Percentiles rank a stretch among this genome's conserved stretches.
These are phyloP conservation scores for Sebastes glaucus DNA, from an alignment of 2,797 vertebrate species.

Conservation along the genomic window DNA sequence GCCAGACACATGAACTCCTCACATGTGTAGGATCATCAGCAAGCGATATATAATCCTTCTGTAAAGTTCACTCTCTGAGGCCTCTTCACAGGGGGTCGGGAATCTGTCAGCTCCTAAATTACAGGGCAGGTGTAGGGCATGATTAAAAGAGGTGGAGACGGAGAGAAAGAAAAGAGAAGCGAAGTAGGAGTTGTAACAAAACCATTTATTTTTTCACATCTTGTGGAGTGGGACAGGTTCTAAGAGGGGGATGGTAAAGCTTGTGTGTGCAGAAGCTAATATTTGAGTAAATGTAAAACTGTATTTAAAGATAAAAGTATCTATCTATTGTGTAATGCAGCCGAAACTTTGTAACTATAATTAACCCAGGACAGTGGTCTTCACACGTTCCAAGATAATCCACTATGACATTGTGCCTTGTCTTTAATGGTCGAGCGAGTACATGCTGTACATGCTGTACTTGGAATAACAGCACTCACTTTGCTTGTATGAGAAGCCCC, in stretches of 20 bases:
- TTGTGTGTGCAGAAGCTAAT: background rate
- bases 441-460: background rate
- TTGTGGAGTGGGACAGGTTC: background rate
- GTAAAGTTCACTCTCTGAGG: background rate
- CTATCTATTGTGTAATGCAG: background rate
- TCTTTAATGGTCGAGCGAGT: background rate
- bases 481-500: background rate
- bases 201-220: background rate
- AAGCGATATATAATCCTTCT: background rate
- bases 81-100: conserved; percentile 26
- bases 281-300: background rate
- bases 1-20: background rate
- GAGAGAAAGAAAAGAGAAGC: background rate
- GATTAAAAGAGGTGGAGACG: conserved; percentile 5
- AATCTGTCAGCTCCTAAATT: conserved; percentile 51
- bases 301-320: background rate
- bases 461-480: background rate
- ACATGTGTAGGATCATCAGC: background rate
- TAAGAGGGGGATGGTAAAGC: background rate
- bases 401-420: background rate
- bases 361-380: background rate
- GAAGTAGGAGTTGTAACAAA: background rate
- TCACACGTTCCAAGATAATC: background rate
- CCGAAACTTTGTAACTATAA: background rate
- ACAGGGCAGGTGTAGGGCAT: background rate